These are phyloP conservation scores for Cydia strobilella DNA, from an alignment of 1,140 invertebrate genomes.

Conservation along the genomic window DNA sequence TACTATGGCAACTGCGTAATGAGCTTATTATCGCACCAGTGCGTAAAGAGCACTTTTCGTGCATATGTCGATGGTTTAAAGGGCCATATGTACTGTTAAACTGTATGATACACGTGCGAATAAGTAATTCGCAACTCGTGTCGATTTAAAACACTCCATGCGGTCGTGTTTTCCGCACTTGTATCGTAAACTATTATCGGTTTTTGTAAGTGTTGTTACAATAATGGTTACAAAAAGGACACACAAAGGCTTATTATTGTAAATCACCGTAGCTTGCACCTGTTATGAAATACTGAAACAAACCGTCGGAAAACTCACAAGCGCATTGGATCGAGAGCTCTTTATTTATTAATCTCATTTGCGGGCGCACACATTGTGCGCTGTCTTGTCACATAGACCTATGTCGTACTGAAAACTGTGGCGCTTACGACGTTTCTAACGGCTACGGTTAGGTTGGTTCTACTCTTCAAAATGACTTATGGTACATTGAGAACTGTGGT, in stretches of 20 bases:
- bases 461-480: neutral
- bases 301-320: conserved; percentile 12
- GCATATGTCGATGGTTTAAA: too few species aligned
- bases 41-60: too few species aligned
- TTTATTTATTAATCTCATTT: conserved; percentile 15
- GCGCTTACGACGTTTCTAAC: neutral
- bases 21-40: too few species aligned
- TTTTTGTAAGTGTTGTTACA: too few species aligned
- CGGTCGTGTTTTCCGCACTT: too few species aligned
- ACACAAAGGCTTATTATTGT: neutral
- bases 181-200: too few species aligned
- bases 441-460: neutral
- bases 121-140: too few species aligned
- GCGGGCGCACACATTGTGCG: neutral
- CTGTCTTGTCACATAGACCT: neutral
- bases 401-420: neutral
- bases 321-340: conserved; percentile 17
- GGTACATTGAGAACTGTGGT: neutral
- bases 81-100: too few species aligned
- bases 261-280: neutral
- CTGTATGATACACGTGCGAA: too few species aligned
- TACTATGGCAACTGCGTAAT: too few species aligned
- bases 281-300: conserved; percentile 6
- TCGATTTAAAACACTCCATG: too few species aligned
- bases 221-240: too few species aligned